Conservation (phyloP, 2,888 invertebrate species). For the Tromatobia lineatoria region DNA sequence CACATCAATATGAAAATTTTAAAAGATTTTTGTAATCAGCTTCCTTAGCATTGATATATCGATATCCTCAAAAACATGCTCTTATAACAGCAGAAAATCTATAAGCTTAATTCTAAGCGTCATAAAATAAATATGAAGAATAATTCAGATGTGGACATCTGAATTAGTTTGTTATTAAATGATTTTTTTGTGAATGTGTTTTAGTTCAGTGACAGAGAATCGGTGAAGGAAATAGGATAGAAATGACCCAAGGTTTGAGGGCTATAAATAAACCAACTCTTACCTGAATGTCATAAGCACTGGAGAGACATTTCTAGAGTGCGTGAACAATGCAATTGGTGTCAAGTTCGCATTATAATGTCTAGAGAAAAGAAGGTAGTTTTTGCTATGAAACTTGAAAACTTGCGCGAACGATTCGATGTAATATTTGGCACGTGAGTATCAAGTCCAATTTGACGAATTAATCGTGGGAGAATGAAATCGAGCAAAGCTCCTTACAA, state of each 20-base stretch:
- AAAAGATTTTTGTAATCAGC: too few species aligned
- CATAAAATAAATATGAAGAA: too few species aligned
- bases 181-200: too few species aligned
- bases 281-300: conserved; percentile 19
- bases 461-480: conserved; percentile 36
- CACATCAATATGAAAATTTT: too few species aligned
- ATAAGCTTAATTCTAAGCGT: too few species aligned
- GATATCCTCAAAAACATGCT: too few species aligned
- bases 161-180: too few species aligned
- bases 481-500: conserved; percentile 26
- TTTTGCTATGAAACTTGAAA: not conserved
- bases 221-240: too few species aligned
- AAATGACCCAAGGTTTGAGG: conserved; percentile 22
- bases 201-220: not conserved
- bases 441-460: conserved; percentile 24
- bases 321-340: conserved; percentile 25
- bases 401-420: not conserved
- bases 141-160: too few species aligned
- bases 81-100: too few species aligned
- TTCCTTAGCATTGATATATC: too few species aligned
- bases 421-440: conserved; percentile 6
- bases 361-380: not conserved
- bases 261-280: conserved; percentile 42
- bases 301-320: not conserved
- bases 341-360: conserved; percentile 25